Evolutionary conservation across 1,140 invertebrate genomes (phyloP), one percentile per base, ranked within the genome.

Genomic region (Bombus huntii): DNA sequence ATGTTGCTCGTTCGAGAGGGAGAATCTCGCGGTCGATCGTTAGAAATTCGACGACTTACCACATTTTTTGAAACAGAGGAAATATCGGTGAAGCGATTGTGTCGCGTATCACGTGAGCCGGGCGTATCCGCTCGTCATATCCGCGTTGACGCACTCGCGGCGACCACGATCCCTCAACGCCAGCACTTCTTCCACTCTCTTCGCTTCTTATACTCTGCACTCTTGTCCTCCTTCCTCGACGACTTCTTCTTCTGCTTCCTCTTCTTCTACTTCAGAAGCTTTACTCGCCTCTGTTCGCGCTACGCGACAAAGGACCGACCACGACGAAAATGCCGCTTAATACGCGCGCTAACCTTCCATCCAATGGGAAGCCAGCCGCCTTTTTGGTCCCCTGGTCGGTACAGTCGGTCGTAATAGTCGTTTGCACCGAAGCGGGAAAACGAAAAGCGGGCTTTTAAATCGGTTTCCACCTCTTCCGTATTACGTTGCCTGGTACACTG

Each of bases 61-160:
- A 66, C 89, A 90, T 90, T 90, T 90, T 89, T 90, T 86, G 59
- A 57, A 65, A 81, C 44, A 76, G 68, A 79, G n/a, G 12, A 8
- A 47, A 9, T 42, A n/a, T 74, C 75, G 66, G 42, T 72, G 47
- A 62, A 83, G 53, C 76, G 82, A 90, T 80, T 75, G 62, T 81
- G 88, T 83, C 85, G 83, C 82, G 86, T 93, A 92, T 92, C 92
- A 92, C 90, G 92, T 90, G 92, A 92, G 74, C 83, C 91, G 92
- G 92, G 91, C 90, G 92, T 91, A 92, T 92, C 92, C 92, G 88
- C 92, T 88, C 83, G 90, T 92, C 92, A 93, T 92, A 91, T 91
- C 92, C 90, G 89, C 75, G 78, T 89, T 84, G 57, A 88, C 86
- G 79, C 84, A 66, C 87, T 90, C 88, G 76, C 76, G 68, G 31